phyloP scores from a whole-genome alignment of 2,888 invertebrate species.

The Chironomus tentans region DNA sequence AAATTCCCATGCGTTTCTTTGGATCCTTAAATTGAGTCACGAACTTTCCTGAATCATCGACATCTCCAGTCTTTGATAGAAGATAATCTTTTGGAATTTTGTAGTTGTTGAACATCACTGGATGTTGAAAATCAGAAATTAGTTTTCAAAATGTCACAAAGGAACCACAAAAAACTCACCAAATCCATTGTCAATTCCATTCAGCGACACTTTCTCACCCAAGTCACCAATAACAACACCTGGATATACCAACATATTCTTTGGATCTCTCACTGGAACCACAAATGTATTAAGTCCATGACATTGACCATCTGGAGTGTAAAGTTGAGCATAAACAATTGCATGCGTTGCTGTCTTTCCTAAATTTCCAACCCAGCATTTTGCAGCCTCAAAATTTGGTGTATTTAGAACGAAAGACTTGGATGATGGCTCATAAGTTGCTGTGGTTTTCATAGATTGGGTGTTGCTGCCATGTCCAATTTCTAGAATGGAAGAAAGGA shows the following conservation, averaged over 20 bases:
- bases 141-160: too few species aligned
- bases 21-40: conserved; percentile 70
- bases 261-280: conserved; percentile 71
- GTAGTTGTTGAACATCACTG: conserved; percentile 70
- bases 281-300: conserved; percentile 84
- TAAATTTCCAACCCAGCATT: conserved; percentile 78
- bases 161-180: background rate
- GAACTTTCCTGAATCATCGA: conserved; percentile 75
- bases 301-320: conserved; percentile 64
- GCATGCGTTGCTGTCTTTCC: conserved; percentile 62
- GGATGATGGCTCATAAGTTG: conserved; percentile 64
- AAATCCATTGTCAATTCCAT: conserved; percentile 90
- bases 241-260: conserved; percentile 59
- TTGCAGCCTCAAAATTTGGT: conserved; percentile 66
- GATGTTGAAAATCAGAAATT: too few species aligned
- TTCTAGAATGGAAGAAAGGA: conserved; percentile 42
- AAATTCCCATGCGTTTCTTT: conserved; percentile 74
- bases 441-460: conserved; percentile 75
- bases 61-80: conserved; percentile 77
- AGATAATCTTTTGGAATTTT: conserved; percentile 69
- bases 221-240: conserved; percentile 85
- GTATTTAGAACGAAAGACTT: conserved; percentile 64
- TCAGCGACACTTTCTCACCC: conserved; percentile 84
- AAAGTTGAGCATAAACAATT: conserved; percentile 78
- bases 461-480: conserved; percentile 87